Evolutionary conservation across 1,140 invertebrate genomes (phyloP), one percentile per base, ranked within the genome.

Genomic region (Anoplophora glabripennis): DNA sequence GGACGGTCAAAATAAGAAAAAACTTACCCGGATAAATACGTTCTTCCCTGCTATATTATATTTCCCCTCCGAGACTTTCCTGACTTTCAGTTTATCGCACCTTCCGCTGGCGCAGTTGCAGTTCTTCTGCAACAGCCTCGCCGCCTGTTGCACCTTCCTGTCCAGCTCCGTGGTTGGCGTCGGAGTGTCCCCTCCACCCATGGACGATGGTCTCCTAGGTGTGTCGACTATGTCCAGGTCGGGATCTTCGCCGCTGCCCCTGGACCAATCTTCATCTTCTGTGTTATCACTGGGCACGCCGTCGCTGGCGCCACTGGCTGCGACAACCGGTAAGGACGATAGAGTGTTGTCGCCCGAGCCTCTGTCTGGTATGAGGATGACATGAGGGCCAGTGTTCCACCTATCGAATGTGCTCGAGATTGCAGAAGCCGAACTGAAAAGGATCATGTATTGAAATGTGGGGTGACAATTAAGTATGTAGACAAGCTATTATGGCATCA

Each of bases 41-140:
- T 88, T 90, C 64, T 87, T 79, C 4, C 88, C 89, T n/a, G 87
- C 88, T 69, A 92, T 89, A 64, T 85, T 84, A 71, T 92, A 93
- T 52, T 86, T 84, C 4, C 89, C 89, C 76, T 92, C 89, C 15
- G 88, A 88, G 42, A 92, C 84, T 73, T 90, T 89, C 67, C 84
- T 84, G 47, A 91, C 84, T 75, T 86, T 86, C 61, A 90, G 68
- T 71, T 86, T 87, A 28, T 82, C 84, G 72, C 86, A 89, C 68
- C 84, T 85, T n/a, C 80, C 82, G n/a, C 80, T 79, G 55, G 81
- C 77, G 70, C 87, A 89, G 60, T 83, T 84, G 72, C 87, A 89
- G 61, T 86, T 83, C 70, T 81, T 81, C 68, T 86, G 84, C 70
- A 87, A 81, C 54, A 86, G 79, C 55, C 85, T 79, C 1, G 86